Conservation (phyloP, 2,113 vertebrate genomes). For the Hippocampus barbouri region DNA sequence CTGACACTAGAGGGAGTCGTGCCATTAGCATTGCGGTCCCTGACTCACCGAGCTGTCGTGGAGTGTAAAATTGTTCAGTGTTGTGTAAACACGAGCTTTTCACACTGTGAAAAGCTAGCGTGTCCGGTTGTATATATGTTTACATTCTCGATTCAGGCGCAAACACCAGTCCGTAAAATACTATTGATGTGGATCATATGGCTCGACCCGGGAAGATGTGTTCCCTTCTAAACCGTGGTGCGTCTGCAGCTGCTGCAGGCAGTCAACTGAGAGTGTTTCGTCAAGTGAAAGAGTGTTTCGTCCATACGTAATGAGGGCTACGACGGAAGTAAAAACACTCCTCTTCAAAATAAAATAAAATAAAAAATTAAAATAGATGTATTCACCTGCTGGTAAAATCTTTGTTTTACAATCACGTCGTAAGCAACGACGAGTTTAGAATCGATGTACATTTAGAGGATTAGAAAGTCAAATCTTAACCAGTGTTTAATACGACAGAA, state of each 20-base stretch:
- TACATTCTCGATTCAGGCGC: neutral
- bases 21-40: constrained; percentile 8
- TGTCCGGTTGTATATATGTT: neutral
- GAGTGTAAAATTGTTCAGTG: constrained; percentile 13
- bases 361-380: neutral
- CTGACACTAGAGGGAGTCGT: constrained; percentile 45
- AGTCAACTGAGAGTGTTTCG: neutral
- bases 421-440: neutral
- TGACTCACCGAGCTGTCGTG: neutral
- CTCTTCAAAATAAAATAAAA: constrained; percentile 1
- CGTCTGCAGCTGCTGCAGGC: constrained; percentile 5
- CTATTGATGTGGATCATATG: neutral
- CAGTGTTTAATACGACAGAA: neutral
- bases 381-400: neutral
- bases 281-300: neutral
- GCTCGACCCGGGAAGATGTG: neutral
- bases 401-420: neutral
- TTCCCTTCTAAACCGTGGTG: neutral
- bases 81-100: neutral
- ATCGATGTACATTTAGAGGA: neutral
- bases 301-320: neutral
- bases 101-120: neutral
- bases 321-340: constrained; percentile 3
- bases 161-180: neutral
- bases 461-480: neutral